Conservation (phyloP, 2,888 invertebrate species). For the Heliconius ethilla region DNA sequence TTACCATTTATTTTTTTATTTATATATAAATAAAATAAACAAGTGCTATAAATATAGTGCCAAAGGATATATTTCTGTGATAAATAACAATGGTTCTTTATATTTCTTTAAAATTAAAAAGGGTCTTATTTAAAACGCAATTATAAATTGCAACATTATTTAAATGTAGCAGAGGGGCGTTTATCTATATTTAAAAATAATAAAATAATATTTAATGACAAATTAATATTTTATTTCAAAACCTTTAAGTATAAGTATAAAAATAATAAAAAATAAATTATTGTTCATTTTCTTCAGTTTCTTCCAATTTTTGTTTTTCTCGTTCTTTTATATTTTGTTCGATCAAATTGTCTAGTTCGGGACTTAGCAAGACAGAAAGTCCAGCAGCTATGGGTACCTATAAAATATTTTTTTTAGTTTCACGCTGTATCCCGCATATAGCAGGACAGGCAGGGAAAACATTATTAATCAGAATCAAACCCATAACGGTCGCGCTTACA, state of each 20-base stretch:
- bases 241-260: neutral
- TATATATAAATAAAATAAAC: neutral
- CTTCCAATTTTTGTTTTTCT: constrained; percentile 56
- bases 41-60: constrained; percentile 10
- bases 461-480: too few species aligned
- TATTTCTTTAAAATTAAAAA: constrained; percentile 8
- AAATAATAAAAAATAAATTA: neutral
- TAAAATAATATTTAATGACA: neutral
- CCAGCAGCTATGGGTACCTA: constrained; percentile 68
- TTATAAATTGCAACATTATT: constrained; percentile 13
- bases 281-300: constrained; percentile 44
- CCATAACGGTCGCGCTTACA: too few species aligned
- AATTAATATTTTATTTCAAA: constrained; percentile 7
- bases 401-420: neutral
- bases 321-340: constrained; percentile 65
- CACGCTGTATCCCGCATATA: neutral
- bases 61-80: constrained; percentile 42
- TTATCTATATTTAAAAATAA: constrained; percentile 1
- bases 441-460: neutral
- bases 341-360: constrained; percentile 71
- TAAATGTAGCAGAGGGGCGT: neutral
- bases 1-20: constrained; percentile 4
- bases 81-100: constrained; percentile 25
- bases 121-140: constrained; percentile 3
- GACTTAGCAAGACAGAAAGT: constrained; percentile 68